These are phyloP conservation scores for Pecten maximus DNA, from an alignment of 2,888 invertebrate genomes.

Conservation along the genomic window DNA sequence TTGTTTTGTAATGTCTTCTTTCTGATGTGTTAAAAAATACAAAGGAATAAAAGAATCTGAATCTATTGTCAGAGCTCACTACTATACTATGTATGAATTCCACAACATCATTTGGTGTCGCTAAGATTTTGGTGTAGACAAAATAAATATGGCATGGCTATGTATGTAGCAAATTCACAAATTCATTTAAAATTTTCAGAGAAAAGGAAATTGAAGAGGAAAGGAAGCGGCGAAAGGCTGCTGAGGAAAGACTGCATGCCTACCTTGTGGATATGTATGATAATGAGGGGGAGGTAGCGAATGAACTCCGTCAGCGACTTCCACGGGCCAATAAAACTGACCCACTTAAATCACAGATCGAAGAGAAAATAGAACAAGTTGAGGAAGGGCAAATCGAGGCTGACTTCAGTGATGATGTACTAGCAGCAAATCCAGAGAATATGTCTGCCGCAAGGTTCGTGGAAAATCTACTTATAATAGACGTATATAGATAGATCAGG, in stretches of 20 bases:
- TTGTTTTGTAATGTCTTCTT: too few relatives aligned
- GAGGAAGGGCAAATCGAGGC: background rate
- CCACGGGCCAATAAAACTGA: constrained; percentile 74
- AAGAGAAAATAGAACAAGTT: background rate
- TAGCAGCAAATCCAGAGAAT: background rate
- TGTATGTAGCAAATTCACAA: background rate
- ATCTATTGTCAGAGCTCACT: too few relatives aligned
- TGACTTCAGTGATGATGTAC: background rate
- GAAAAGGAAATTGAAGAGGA: constrained; percentile 70
- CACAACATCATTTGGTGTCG: too few relatives aligned
- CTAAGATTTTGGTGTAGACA: too few relatives aligned
- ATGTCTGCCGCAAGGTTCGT: background rate
- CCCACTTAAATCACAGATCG: constrained; percentile 55
- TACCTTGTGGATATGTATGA: constrained; percentile 76
- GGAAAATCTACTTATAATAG: too few relatives aligned
- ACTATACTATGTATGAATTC: too few relatives aligned
- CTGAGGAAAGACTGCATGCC: constrained; percentile 68
- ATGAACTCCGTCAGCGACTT: constrained; percentile 76
- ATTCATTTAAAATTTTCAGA: constrained; percentile 56
- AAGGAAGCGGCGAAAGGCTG: constrained; percentile 62
- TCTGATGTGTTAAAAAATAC: too few relatives aligned
- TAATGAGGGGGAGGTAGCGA: constrained; percentile 73
- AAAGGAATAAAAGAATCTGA: too few relatives aligned
- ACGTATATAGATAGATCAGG: too few relatives aligned
- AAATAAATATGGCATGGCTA: too few relatives aligned